These are phyloP conservation scores for Porites australiensis DNA, from an alignment of 64 coral and sea anemone species.

Conservation along the genomic window DNA sequence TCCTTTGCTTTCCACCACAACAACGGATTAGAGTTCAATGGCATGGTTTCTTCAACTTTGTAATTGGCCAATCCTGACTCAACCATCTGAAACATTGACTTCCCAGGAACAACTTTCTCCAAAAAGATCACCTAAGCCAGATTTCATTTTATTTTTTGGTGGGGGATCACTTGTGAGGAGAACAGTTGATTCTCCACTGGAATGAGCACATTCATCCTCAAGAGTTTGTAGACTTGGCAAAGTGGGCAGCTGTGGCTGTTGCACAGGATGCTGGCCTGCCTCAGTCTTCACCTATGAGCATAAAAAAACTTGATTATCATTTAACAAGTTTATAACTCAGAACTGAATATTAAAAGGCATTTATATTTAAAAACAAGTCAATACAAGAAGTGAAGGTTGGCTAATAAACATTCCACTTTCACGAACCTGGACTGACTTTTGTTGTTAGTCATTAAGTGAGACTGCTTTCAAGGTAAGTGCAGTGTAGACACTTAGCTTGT, in stretches of 20 bases:
- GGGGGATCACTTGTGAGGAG: slow-evolving; percentile 43
- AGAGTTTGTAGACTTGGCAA: slow-evolving; percentile 34
- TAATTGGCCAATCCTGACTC: slow-evolving; percentile 25
- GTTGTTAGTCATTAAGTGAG: slow-evolving; percentile 19
- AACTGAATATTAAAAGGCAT: neutral
- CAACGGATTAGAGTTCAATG: slow-evolving; percentile 21
- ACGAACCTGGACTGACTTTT: slow-evolving; percentile 40
- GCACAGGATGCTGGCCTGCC: neutral
- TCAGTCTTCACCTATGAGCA: slow-evolving; percentile 38
- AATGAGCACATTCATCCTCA: slow-evolving; percentile 13
- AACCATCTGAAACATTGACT: slow-evolving; percentile 33
- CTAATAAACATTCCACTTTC: slow-evolving; percentile 24
- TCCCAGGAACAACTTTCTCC: slow-evolving; percentile 9
- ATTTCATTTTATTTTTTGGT: slow-evolving; percentile 32
- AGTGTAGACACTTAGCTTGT: slow-evolving; percentile 30
- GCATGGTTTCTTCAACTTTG: slow-evolving; percentile 31
- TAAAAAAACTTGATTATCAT: slow-evolving; percentile 20
- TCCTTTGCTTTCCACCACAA: slow-evolving; percentile 8
- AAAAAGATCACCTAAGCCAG: neutral
- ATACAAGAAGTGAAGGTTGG: slow-evolving; percentile 26
- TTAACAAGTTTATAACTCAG: slow-evolving; percentile 27
- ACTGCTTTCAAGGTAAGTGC: slow-evolving; percentile 52
- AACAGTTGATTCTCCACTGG: slow-evolving; percentile 34
- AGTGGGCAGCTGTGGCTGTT: slow-evolving; percentile 32
- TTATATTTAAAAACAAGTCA: slow-evolving; percentile 2